Base-by-base conservation (phyloP, 1,140 invertebrate genomes). In the Aphelinus certus region DNA sequence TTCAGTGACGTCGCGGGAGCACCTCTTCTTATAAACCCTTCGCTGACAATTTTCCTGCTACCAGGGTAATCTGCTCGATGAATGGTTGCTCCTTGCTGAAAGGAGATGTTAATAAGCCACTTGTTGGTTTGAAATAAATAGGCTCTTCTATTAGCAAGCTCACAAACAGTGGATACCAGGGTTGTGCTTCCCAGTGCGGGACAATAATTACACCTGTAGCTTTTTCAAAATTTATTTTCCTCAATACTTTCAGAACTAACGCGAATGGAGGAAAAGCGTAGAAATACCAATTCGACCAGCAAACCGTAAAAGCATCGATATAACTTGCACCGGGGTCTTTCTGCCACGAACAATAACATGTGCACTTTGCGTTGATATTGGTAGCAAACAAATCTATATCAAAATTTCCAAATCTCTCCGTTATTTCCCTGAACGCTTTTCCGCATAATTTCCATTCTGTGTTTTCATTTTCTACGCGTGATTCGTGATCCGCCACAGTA, bases 401-500 rank as follows among this genome's bases (percentile, higher is more conserved):
- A 9, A 53, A 53, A 53, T 4, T 4, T 5, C 51, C 51, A 53
- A 53, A 53, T 53, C 9, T 4, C 9, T 53, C 51, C 51, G 4
- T 9, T 4, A 53, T 53, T 9, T 53, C 4, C 4, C 46, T 46
- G 47, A 64, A 64, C 7, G 62, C 62, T 43, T 26, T 9, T 9
- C 6, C 4, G 9, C 3, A 43, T 5, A 64, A 42, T 46, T 42
- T 47, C 62, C 71, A 73, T 46, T 65, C 62, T 1, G 71, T 73
- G 6, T 73, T 62, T 10, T 64, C 62, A 55, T 63, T 64, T n/a
- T 9, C 49, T 2, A 55, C 1, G 2, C 70, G 49, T 0, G 70
- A 76, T 10, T 69, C 66, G 1, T 47, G 3, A 49, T 76, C 75
- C 1, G 75, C 75, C n/a, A 72, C 75, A 2, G 68, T n/a, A 58